A percentile compares a stretch with the other conserved stretches of the same genome.
Conservation (phyloP, 2,888 invertebrate species). For the Drosophila testacea region DNA sequence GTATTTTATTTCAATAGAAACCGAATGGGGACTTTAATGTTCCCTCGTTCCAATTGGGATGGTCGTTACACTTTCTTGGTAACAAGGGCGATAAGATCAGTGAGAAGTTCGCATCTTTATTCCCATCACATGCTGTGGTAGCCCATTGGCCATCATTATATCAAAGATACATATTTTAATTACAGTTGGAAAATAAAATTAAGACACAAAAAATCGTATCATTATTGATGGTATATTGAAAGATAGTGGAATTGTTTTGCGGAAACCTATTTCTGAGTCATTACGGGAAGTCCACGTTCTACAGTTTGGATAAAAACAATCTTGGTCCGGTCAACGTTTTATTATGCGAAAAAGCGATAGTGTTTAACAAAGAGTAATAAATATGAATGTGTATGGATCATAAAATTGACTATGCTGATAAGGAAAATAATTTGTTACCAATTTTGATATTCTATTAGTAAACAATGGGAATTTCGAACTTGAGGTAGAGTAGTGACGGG, state of each 20-base stretch:
- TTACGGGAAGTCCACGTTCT: conserved; percentile 3
- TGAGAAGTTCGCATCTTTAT: conserved; percentile 84
- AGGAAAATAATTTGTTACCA: conserved; percentile 5
- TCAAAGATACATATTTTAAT: conserved; percentile 72
- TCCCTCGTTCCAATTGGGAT: conserved; percentile 83
- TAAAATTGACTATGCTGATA: conserved; percentile 17
- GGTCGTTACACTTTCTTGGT: conserved; percentile 85
- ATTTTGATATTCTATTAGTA: background rate
- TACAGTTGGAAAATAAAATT: background rate
- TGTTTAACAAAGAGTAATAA: conserved; percentile 22
- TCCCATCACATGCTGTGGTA: conserved; percentile 86
- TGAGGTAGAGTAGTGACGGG: background rate
- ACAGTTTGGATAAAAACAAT: conserved; percentile 18
- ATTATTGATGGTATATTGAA: background rate
- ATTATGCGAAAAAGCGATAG: conserved; percentile 14
- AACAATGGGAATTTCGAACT: conserved; percentile 9
- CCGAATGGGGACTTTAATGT: conserved; percentile 53
- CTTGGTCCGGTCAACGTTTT: conserved; percentile 1
- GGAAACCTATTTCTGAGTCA: conserved; percentile 10
- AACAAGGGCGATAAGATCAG: conserved; percentile 84
- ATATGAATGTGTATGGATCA: conserved; percentile 2
- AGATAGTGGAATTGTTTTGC: background rate
- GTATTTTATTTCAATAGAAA: conserved; percentile 39
- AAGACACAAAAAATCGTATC: background rate
- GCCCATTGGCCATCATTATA: conserved; percentile 86